These are phyloP conservation scores for Grallaria varia DNA, from an alignment of 2,113 vertebrate genomes.

Conservation along the genomic window DNA sequence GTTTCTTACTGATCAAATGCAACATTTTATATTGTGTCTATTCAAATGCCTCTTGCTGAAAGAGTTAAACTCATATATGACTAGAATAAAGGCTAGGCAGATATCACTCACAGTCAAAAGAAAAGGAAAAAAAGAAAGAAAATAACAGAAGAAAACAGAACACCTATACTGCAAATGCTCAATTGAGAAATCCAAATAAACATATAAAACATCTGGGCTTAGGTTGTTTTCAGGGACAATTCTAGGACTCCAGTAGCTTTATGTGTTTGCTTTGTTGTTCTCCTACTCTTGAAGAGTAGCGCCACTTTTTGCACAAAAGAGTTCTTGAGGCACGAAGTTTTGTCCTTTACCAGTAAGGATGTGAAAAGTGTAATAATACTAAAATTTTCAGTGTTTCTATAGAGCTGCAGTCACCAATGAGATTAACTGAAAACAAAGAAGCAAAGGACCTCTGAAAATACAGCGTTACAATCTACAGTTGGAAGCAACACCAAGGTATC, in stretches of 20 bases:
- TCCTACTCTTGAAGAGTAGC: background rate
- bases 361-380: background rate
- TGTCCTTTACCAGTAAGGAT: background rate
- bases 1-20: background rate
- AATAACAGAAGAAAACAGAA: background rate
- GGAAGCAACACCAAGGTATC: background rate
- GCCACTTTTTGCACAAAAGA: background rate
- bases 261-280: background rate
- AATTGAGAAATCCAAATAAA: background rate
- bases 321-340: background rate
- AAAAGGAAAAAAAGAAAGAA: background rate
- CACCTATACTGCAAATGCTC: background rate
- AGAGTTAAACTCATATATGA: background rate
- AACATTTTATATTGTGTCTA: background rate
- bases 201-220: background rate
- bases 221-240: background rate
- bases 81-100: background rate
- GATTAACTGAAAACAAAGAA: background rate
- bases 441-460: background rate
- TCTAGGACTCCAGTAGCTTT: background rate
- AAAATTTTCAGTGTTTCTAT: background rate
- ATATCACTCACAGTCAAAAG: background rate
- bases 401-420: background rate
- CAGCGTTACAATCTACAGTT: background rate
- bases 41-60: background rate